A percentile compares a stretch with the other conserved stretches of the same genome.
phyloP scores from a whole-genome alignment of 2,797 vertebrate species.

The Momotus momota region DNA sequence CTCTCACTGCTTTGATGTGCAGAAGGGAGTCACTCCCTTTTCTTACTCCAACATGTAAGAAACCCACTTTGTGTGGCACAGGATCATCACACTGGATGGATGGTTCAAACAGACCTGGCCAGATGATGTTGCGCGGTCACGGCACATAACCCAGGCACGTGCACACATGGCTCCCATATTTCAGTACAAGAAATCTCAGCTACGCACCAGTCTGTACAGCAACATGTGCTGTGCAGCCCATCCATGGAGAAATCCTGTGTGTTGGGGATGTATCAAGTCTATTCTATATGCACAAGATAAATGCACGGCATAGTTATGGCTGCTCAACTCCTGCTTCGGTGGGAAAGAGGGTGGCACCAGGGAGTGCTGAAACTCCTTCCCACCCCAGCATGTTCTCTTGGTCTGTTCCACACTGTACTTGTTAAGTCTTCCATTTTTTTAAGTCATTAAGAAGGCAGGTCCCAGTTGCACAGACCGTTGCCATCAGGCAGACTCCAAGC shows the following conservation, averaged over 20 bases:
- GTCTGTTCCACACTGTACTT: not conserved
- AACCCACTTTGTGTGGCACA: not conserved
- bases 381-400: not conserved
- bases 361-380: not conserved
- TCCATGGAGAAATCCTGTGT: not conserved
- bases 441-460: not conserved
- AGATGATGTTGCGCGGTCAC: not conserved
- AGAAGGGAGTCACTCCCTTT: not conserved
- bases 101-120: not conserved
- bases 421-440: not conserved
- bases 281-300: not conserved
- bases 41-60: not conserved
- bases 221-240: not conserved
- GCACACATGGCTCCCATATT: slow-evolving; percentile 8
- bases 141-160: not conserved
- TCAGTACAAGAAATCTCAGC: not conserved
- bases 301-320: not conserved
- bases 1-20: not conserved
- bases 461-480: not conserved
- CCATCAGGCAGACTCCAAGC: not conserved
- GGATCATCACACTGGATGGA: not conserved
- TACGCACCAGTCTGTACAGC: not conserved
- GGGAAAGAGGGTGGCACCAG: not conserved
- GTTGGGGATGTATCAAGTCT: not conserved
- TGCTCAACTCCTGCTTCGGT: not conserved